Percentiles rank a stretch among this genome's conserved stretches.
Evolutionary conservation across 2,888 invertebrate genomes (phyloP).

Genomic region (Tiliacea aurago): DNA sequence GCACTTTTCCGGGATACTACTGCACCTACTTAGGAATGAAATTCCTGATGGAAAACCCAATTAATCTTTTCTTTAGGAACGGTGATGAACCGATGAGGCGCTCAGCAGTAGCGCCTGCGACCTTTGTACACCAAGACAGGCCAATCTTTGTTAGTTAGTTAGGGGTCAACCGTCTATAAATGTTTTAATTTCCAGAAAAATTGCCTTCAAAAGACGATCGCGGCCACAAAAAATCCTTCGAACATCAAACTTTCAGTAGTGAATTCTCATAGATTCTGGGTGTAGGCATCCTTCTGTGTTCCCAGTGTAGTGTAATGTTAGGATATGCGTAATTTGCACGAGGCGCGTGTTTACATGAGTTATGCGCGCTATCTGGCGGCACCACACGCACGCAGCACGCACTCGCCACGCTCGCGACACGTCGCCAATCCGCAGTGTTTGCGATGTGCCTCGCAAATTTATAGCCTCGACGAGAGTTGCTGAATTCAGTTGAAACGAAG

Average conservation of each 20-base stretch:
- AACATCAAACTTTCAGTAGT: background rate
- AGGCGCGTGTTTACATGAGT: conserved; percentile 72
- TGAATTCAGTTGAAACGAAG: conserved; percentile 11
- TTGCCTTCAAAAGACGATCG: background rate
- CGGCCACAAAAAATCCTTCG: background rate
- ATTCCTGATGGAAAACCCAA: too few relatives aligned
- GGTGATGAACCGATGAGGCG: too few relatives aligned
- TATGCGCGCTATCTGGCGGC: conserved; percentile 58
- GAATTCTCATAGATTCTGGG: background rate
- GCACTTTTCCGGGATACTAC: background rate
- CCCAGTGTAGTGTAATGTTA: background rate
- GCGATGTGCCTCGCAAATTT: conserved; percentile 24
- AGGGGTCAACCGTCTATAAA: too few relatives aligned
- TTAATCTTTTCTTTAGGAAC: too few relatives aligned
- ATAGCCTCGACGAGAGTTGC: conserved; percentile 22
- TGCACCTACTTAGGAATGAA: too few relatives aligned
- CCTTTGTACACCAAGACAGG: too few relatives aligned
- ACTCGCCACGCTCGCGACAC: background rate
- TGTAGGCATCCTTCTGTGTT: conserved; percentile 15
- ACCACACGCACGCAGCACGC: background rate
- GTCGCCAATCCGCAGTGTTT: conserved; percentile 10
- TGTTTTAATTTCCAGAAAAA: background rate
- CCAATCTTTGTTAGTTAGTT: too few relatives aligned
- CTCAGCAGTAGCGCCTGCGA: too few relatives aligned
- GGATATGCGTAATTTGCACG: conserved; percentile 71